Evolutionary conservation across 1,140 invertebrate species (phyloP), one percentile per base, ranked within the genome.

Genomic region (Samia ricini): DNA sequence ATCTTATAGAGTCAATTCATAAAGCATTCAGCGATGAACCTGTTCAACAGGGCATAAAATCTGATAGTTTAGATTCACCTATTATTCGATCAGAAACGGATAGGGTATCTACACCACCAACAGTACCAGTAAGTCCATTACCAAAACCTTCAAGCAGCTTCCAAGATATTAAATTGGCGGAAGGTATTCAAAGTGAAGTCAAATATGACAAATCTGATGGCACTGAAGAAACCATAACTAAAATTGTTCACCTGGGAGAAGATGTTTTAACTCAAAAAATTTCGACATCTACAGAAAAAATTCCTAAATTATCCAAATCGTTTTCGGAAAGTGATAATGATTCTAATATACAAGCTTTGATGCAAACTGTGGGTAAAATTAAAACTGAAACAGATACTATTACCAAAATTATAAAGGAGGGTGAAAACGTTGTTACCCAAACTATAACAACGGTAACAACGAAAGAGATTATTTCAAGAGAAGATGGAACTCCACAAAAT

Each of bases 101-200:
- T 26, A 83, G 91, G 64, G 85, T 87, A 23, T 89, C 89, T 21
- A 92, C 92, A 21, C 91, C 92, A 63, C 91, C 91, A 33, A 92
- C 91, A 33, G 92, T 91, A n/a, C 92, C 91, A 49, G 91, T 92
- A 5, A 92, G 91, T 77, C 92, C 92, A 7, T 81, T 91, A 58
- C 88, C 88, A n/a, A 90, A 88, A 68, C 78, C 76, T 22, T 77
- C 81, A 1, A 76, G 77, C 68, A 72, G 68, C 58, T 84, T 85
- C 33, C 85, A 85, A 71, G 88, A 90, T 64, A 58, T 88, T 4
- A 89, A 88, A 77, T 51, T 81, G 7, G 74, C 74, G 59, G 87
- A 89, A 60, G 84, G 80, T 42, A 76, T 89, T n/a, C 87, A 89
- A 77, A 88, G 85, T 64, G 85, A 85, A 81, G 67, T 90, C 12